Base-by-base conservation (phyloP, 2,888 invertebrate species). In the Nymphalis urticae region DNA sequence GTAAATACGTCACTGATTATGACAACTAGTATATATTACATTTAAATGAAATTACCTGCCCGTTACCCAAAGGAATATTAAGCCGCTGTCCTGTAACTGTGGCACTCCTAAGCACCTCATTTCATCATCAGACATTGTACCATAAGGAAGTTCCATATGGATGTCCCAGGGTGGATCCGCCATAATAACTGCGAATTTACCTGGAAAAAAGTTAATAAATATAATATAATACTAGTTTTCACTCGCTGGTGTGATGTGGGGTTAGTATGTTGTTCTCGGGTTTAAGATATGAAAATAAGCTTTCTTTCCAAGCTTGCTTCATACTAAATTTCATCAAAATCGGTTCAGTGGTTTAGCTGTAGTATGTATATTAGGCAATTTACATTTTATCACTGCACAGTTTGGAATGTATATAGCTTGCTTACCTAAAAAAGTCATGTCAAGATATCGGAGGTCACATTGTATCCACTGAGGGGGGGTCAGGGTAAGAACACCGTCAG, bases 121-220 rank as follows among this genome's bases (percentile, higher is more conserved):
- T 93, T 99, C 99, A 84, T 99, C 98, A 83, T 99, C 99, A 0
- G 98, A 98, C 98, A 99, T 98, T 0, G 99, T 99, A 1, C 98
- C 99, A 85, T 99, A 99, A 0, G 99, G 99, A 59, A 99, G 93
- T 88, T 99, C 99, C 99, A 99, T 99, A 86, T 99, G 99, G 76
- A 99, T 99, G 83, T 99, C 99, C 99, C 99, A 99, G 0, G 99
- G 99, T 0, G 98, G 98, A 87, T 98, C 98, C 48, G 99, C 99
- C 99, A 99, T 99, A 75, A 99, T 97, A 4, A 99, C 98, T 0
- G 98, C 97, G 92, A 98, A 99, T 92, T 99, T 99, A n/a, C 97
- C 96, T 94, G 85, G 13, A 13, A 13, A 42, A 13, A 13, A 13
- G 13, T 10, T 36, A 36, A 21, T 24, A 51, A 1, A 10, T 8